phyloP scores from a whole-genome alignment of 1,140 invertebrate species.

The Caerostris extrusa region DNA sequence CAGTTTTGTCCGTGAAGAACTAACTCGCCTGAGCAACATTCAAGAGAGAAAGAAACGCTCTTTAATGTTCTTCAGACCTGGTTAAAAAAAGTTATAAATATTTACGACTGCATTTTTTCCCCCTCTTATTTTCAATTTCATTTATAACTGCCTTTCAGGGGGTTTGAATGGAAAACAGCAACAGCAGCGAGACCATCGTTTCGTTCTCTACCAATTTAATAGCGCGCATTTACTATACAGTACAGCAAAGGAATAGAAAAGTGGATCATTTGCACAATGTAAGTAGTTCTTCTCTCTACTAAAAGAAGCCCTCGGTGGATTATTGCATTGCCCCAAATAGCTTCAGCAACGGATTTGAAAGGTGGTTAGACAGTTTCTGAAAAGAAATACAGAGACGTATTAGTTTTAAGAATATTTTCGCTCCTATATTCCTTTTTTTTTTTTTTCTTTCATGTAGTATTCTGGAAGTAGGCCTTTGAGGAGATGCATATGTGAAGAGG shows the following conservation, averaged over 20 bases:
- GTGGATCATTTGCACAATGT: neutral
- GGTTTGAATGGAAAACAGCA: neutral
- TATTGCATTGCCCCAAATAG: conserved; percentile 16
- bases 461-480: neutral
- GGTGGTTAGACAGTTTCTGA: neutral
- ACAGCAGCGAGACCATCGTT: neutral
- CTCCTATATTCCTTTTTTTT: neutral
- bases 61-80: neutral
- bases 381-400: neutral
- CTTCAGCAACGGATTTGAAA: conserved; percentile 14
- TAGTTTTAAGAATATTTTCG: neutral
- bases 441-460: neutral
- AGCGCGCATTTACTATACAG: neutral
- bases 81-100: conserved; percentile 60
- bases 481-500: neutral
- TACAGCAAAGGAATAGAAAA: neutral
- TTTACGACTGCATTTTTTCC: conserved; percentile 48
- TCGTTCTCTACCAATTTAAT: neutral
- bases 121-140: neutral
- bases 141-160: neutral
- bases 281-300: neutral
- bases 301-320: neutral
- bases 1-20: neutral
- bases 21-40: neutral
- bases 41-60: neutral